phyloP scores from a whole-genome alignment of 2,797 vertebrate species.

The Rhinoraja longicauda region DNA sequence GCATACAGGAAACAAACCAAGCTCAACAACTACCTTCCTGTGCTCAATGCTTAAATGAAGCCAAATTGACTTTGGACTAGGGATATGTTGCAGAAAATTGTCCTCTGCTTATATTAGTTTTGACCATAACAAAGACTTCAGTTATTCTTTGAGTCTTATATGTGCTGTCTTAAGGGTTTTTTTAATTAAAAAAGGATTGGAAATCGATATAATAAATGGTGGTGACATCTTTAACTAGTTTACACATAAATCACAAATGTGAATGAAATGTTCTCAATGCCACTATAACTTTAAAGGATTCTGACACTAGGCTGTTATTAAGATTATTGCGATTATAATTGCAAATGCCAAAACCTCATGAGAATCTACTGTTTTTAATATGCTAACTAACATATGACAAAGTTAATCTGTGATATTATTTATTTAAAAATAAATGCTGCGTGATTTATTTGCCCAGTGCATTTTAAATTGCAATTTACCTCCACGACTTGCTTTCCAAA shows the following conservation, averaged over 20 bases:
- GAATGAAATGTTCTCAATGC: not conserved
- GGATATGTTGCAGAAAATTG: slow-evolving; percentile 49
- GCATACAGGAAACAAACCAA: slow-evolving; percentile 70
- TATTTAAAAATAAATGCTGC: not conserved
- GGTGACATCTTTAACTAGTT: not conserved
- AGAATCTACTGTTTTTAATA: not conserved
- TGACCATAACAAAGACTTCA: slow-evolving; percentile 63
- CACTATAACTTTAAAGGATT: not conserved
- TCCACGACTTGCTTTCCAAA: not conserved
- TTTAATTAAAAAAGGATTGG: not conserved
- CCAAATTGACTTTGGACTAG: slow-evolving; percentile 64
- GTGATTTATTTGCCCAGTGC: not conserved
- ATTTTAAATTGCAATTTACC: not conserved
- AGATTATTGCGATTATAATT: not conserved
- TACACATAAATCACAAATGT: not conserved
- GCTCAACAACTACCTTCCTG: slow-evolving; percentile 71
- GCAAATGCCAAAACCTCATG: not conserved
- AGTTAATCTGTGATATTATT: not conserved
- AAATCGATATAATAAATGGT: not conserved
- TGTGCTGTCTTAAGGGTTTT: not conserved
- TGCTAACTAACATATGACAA: not conserved
- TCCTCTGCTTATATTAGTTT: slow-evolving; percentile 60
- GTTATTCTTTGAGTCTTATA: slow-evolving; percentile 44
- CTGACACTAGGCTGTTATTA: not conserved
- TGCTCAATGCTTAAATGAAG: slow-evolving; percentile 62